phyloP scores from a whole-genome alignment of 2,113 vertebrate genomes.

The Varanus komodoensis region DNA sequence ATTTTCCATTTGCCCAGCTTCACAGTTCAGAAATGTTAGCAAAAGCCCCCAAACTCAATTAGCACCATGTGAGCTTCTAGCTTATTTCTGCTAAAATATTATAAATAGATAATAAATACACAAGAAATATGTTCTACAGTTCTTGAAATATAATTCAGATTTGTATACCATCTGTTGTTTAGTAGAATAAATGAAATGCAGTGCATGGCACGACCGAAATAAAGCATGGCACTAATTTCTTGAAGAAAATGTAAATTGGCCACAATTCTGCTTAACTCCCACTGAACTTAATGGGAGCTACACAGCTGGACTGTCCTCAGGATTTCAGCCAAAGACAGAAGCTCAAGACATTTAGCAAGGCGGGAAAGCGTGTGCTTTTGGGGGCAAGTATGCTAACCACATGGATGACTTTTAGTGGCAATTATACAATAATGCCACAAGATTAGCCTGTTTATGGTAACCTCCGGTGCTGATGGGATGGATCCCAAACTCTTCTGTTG shows the following conservation, averaged over 20 bases:
- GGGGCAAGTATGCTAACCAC: neutral
- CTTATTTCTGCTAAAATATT: conserved; percentile 66
- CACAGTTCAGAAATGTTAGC: conserved; percentile 16
- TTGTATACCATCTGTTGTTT: conserved; percentile 20
- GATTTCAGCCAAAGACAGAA: neutral
- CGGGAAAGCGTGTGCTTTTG: neutral
- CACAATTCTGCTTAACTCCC: neutral
- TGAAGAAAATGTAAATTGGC: too few relatives aligned
- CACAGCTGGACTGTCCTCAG: neutral
- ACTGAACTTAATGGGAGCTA: neutral
- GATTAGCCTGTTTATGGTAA: conserved; percentile 10
- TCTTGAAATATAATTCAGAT: conserved; percentile 38
- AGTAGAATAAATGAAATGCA: conserved; percentile 29
- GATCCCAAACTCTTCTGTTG: neutral
- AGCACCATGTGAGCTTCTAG: conserved; percentile 64
- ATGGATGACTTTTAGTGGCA: conserved; percentile 25
- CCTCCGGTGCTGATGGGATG: neutral
- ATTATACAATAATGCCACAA: conserved; percentile 22
- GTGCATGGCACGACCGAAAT: neutral
- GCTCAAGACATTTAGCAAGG: neutral
- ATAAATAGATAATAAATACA: conserved; percentile 76
- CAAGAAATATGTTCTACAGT: conserved; percentile 46
- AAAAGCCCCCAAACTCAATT: conserved; percentile 25
- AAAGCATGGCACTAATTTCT: neutral
- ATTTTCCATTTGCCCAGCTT: conserved; percentile 29